Conservation (phyloP, 2,888 invertebrate species). For the Choristoneura rosaceana region DNA sequence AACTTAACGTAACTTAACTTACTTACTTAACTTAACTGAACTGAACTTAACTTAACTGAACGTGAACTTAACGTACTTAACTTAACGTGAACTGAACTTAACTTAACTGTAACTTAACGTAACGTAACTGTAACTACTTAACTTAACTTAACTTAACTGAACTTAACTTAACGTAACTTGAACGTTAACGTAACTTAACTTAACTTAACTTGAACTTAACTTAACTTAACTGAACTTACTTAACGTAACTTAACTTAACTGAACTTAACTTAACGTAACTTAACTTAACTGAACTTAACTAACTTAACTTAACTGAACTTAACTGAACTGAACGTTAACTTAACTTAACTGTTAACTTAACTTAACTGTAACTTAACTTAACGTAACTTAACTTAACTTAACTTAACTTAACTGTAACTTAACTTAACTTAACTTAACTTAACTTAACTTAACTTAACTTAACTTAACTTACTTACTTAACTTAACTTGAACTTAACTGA, state of each 20-base stretch:
- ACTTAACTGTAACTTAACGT: constrained; percentile 30
- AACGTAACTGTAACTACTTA: constrained; percentile 25
- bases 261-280: no score
- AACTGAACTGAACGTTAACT: no score
- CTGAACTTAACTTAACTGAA: constrained; percentile 38
- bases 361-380: no score
- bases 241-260: no score
- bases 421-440: constrained; percentile 10
- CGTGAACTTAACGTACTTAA: constrained; percentile 25
- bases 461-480: constrained; percentile 38
- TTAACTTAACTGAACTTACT: no score
- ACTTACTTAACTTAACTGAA: constrained; percentile 33
- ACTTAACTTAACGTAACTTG: constrained; percentile 10
- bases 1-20: constrained; percentile 27
- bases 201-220: no score
- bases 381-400: no score
- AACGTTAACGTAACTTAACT: no score
- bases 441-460: constrained; percentile 34
- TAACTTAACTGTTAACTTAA: no score
- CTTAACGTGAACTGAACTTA: constrained; percentile 28
- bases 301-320: no score
- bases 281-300: no score
- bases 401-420: no score
- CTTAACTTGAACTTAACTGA: constrained; percentile 37
- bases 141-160: constrained; percentile 8